Conservation (phyloP, 2,113 vertebrate species). For the Esox niger region DNA sequence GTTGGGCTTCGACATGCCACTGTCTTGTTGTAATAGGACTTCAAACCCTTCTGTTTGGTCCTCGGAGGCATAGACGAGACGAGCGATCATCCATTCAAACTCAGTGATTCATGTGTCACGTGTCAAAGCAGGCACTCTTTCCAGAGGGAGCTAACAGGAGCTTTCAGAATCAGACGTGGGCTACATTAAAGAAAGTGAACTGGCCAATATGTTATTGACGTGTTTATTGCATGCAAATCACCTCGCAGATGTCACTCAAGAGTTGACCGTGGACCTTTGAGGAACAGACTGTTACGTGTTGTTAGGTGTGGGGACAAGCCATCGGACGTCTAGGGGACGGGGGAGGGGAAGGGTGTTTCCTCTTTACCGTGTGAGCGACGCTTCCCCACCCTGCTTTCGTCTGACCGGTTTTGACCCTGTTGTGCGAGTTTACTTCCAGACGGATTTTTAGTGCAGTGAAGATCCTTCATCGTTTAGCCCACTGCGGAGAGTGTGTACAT, state of each 20-base stretch:
- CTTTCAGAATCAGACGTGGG: neutral
- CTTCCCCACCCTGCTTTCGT: neutral
- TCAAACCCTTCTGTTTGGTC: conserved; percentile 23
- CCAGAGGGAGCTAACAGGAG: neutral
- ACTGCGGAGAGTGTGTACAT: neutral
- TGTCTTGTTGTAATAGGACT: conserved; percentile 54
- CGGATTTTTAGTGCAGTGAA: neutral
- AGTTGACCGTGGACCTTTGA: too few relatives aligned
- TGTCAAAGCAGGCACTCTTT: conserved; percentile 47
- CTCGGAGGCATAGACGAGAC: conserved; percentile 22
- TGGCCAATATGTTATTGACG: neutral
- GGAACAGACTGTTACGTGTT: conserved; percentile 25
- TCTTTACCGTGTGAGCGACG: neutral
- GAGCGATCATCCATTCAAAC: conserved; percentile 14
- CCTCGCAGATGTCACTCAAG: too few relatives aligned
- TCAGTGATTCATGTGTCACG: conserved; percentile 54
- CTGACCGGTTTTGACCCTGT: neutral
- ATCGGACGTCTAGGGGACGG: too few relatives aligned
- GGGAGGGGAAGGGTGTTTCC: neutral
- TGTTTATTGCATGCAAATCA: too few relatives aligned
- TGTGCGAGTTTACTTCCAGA: neutral
- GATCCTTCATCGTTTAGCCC: too few relatives aligned
- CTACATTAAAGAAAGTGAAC: conserved; percentile 4
- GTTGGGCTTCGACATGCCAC: conserved; percentile 47
- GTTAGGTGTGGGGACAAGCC: neutral